Evolutionary conservation across 2,113 vertebrate species (phyloP).

Genomic region (Centrocercus urophasianus): DNA sequence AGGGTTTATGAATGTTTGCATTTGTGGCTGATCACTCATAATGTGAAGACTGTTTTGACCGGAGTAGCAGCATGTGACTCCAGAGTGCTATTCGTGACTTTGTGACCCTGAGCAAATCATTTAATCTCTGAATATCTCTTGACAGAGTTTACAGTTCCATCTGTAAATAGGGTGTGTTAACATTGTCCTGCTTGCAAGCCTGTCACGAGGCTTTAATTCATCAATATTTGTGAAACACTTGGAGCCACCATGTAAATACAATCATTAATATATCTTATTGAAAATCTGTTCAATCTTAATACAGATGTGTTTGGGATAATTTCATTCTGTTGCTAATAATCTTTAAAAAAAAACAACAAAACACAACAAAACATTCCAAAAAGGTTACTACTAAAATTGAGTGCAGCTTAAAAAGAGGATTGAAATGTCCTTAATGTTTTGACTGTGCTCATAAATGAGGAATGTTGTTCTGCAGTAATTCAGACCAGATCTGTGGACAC

Average conservation of each 20-base stretch:
- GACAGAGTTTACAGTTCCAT: constrained; percentile 54
- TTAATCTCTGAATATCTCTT: constrained; percentile 56
- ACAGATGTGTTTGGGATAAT: background rate
- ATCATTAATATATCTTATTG: constrained; percentile 25
- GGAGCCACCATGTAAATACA: background rate
- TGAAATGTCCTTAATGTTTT: constrained; percentile 43
- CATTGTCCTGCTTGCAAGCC: constrained; percentile 35
- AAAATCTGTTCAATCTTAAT: background rate
- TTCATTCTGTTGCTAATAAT: background rate
- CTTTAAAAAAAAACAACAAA: background rate
- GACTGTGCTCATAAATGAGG: background rate
- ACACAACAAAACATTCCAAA: background rate
- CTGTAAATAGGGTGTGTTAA: constrained; percentile 53
- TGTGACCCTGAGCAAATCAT: constrained; percentile 51
- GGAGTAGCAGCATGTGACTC: constrained; percentile 5
- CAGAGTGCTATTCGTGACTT: constrained; percentile 11
- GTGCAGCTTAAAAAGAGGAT: constrained; percentile 7
- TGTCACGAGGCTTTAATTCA: constrained; percentile 54
- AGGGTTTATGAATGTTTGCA: background rate
- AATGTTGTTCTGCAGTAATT: constrained; percentile 47
- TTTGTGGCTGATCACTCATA: background rate
- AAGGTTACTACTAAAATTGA: background rate
- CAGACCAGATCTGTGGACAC: constrained; percentile 4
- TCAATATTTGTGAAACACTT: constrained; percentile 56
- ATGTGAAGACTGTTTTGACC: background rate